Evolutionary conservation across 2,113 vertebrate genomes (phyloP), one percentile per base, ranked within the genome.

Genomic region (Periophthalmodon schlosseri): DNA sequence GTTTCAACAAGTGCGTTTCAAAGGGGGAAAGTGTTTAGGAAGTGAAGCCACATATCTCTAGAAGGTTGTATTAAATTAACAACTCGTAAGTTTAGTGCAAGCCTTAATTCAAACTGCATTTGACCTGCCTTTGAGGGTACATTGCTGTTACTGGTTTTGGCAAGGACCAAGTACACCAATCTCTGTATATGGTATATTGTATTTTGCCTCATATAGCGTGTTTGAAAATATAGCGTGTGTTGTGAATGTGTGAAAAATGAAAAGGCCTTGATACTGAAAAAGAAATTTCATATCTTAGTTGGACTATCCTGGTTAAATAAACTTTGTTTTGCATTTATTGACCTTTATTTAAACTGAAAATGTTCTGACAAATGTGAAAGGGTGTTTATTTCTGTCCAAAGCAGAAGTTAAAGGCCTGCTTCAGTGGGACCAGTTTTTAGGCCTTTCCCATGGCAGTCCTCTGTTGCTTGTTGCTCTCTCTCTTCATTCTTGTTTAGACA

Each of bases 401-500:
- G 95, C 93, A 94, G 92, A 86, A 96, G 95, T 39, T 94, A 92
- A 86, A 91, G 88, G 72, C 82, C 76, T 69, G 86, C 82, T 84
- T 89, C 91, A 70, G 91, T 88, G 90, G 21, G 49, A 92, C 92
- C 90, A 78, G 79, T 70, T 87, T 90, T 86, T 94, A 93, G 70
- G 64, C 86, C 89, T 94, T 96, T 96, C 94, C 96, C 96, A 96
- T 95, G 95, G 90, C 89, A 92, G 86, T 91, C 94, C 93, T 92
- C 90, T 89, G 88, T 84, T 93, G 87, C 91, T 91, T 93, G 92
- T 93, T 95, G 87, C 93, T 84, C 63, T 92, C 93, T 67, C 60
- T 90, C 89, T 23, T 89, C 61, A 87, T 90, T 83, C 10, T 91
- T 96, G 95, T 97, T 96, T 96, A 68, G 94, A 96, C 96, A 97